Evolutionary conservation across 2,888 invertebrate species (phyloP).

Genomic region (Drosophila kokeensis): DNA sequence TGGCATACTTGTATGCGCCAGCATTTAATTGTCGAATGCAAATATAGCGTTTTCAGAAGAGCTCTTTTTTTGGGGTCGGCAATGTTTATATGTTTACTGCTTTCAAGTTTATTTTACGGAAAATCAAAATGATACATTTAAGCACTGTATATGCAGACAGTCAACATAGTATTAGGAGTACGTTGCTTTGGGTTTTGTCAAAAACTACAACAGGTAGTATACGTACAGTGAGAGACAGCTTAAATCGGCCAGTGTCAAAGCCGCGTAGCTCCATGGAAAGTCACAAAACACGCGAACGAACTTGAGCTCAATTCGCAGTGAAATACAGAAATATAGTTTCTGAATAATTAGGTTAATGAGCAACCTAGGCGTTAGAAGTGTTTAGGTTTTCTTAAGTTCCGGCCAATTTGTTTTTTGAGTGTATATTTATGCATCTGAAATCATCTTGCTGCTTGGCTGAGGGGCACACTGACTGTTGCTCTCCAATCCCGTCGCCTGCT

Average conservation of each 20-base stretch:
- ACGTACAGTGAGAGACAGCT: no score
- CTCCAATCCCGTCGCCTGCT: slow-evolving; percentile 5
- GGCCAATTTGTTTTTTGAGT: no score
- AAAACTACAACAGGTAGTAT: not conserved
- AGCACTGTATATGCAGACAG: not conserved
- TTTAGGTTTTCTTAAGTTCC: not conserved
- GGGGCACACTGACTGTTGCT: slow-evolving; percentile 8
- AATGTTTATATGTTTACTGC: not conserved
- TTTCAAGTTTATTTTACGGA: not conserved
- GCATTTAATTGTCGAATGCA: not conserved
- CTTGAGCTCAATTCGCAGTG: not conserved
- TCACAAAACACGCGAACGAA: not conserved
- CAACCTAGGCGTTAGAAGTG: not conserved
- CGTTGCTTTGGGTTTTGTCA: not conserved
- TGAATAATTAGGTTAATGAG: not conserved
- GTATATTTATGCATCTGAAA: not conserved
- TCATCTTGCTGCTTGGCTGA: slow-evolving; percentile 14
- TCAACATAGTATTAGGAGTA: not conserved
- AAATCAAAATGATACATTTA: not conserved
- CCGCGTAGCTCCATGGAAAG: no score
- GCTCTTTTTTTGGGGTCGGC: not conserved
- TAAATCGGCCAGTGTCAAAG: no score
- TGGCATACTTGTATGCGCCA: slow-evolving; percentile 19
- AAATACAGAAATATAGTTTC: not conserved
- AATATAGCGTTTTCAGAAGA: not conserved